Evolutionary conservation across 2,888 invertebrate species (phyloP).

Genomic region (Platynereis dumerilii): DNA sequence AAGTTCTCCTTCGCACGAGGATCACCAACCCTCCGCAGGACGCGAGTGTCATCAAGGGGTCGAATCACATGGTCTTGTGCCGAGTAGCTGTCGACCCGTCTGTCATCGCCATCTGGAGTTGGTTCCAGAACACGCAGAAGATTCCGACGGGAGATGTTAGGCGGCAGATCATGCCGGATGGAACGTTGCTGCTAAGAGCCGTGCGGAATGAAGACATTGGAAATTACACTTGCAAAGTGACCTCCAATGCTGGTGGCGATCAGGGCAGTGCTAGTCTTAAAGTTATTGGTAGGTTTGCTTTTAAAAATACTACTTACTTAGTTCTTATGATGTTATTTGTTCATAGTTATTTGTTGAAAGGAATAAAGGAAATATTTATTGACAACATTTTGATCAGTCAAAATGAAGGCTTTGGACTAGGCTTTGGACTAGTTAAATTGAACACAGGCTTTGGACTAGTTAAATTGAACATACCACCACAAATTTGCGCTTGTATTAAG

Average conservation of each 20-base stretch:
- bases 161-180: slow-evolving; percentile 68
- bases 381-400: no score
- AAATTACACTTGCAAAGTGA: slow-evolving; percentile 87
- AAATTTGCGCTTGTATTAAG: no score
- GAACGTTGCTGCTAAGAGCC: slow-evolving; percentile 78
- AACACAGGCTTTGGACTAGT: no score
- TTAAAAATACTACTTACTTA: background rate
- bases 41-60: slow-evolving; percentile 86
- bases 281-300: slow-evolving; percentile 73
- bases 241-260: slow-evolving; percentile 89
- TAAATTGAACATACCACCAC: no score
- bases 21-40: slow-evolving; percentile 93
- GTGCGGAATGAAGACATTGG: slow-evolving; percentile 78
- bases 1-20: slow-evolving; percentile 82
- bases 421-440: no score
- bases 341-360: background rate
- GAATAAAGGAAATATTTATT: no score
- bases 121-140: slow-evolving; percentile 44
- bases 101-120: slow-evolving; percentile 48
- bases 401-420: no score
- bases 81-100: slow-evolving; percentile 90
- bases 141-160: slow-evolving; percentile 31
- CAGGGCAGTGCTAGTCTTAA: slow-evolving; percentile 82
- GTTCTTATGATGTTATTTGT: background rate
- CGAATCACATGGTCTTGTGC: slow-evolving; percentile 91